A percentile compares a stretch with the other conserved stretches of the same genome.
These are phyloP conservation scores for Lophotis ruficrista DNA, from an alignment of 2,113 vertebrate genomes.

Conservation along the genomic window DNA sequence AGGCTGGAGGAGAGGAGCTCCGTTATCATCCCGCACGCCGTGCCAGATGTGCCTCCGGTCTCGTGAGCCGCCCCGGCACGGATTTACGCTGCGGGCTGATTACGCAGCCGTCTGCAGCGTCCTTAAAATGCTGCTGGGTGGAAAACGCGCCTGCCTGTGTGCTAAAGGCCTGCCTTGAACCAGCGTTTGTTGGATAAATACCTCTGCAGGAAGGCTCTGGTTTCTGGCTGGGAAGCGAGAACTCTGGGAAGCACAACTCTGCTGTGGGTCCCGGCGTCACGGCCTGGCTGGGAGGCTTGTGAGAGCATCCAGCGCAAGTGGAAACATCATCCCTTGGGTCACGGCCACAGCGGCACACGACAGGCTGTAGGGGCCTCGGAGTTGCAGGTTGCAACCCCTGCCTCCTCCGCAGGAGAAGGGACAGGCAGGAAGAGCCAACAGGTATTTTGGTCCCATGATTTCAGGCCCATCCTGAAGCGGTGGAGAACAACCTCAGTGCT, in stretches of 20 bases:
- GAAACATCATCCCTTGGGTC: background rate
- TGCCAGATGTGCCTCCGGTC: background rate
- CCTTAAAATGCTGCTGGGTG: background rate
- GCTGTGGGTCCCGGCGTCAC: background rate
- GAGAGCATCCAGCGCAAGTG: fast-evolving
- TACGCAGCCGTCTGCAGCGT: background rate
- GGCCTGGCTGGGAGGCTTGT: background rate
- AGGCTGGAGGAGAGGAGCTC: background rate
- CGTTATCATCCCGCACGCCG: background rate
- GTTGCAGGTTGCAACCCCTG: background rate
- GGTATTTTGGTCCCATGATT: background rate
- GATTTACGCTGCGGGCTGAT: background rate
- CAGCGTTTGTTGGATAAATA: background rate
- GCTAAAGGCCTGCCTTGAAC: background rate
- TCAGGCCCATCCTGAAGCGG: fast-evolving
- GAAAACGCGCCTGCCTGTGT: background rate
- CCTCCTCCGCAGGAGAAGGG: background rate
- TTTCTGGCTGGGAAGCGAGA: background rate
- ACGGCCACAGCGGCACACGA: fast-evolving
- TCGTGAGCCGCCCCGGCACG: background rate
- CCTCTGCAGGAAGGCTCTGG: background rate
- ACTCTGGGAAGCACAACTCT: background rate
- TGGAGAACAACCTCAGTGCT: background rate
- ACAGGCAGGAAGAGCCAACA: background rate
- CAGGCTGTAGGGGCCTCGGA: fast-evolving